Conservation (phyloP, 2,888 invertebrate genomes). For the Stictocephala bisonia region DNA sequence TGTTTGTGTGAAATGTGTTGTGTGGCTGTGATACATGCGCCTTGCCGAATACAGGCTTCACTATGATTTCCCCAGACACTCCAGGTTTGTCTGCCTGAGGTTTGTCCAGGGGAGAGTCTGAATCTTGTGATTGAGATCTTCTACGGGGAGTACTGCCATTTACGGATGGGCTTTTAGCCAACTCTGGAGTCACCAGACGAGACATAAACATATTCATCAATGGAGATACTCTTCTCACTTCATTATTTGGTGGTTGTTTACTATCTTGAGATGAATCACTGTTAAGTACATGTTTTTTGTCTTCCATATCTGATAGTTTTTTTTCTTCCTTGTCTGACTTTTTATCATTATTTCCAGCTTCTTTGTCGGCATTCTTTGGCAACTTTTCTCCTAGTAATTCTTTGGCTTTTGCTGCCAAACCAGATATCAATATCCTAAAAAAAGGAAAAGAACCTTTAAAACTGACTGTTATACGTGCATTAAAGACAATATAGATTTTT, state of each 20-base stretch:
- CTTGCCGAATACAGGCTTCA: too few species aligned
- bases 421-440: constrained; percentile 70
- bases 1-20: too few species aligned
- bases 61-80: too few species aligned
- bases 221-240: not conserved
- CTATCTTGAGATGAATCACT: too few species aligned
- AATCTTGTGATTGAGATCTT: constrained; percentile 31
- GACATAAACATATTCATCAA: constrained; percentile 3
- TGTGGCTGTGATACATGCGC: too few species aligned
- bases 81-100: too few species aligned
- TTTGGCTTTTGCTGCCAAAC: constrained; percentile 78
- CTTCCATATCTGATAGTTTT: constrained; percentile 20
- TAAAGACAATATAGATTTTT: too few species aligned
- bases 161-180: not conserved
- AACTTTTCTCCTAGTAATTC: constrained; percentile 73
- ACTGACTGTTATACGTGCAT: too few species aligned
- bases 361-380: constrained; percentile 58
- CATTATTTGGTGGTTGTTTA: not conserved
- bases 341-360: not conserved
- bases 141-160: constrained; percentile 2
- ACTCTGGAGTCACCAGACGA: not conserved
- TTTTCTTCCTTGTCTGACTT: not conserved
- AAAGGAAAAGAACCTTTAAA: too few species aligned
- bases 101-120: constrained; percentile 34
- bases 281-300: too few species aligned